Base-by-base conservation (phyloP, 2,113 vertebrate genomes). In the Aplodontia rufa region DNA sequence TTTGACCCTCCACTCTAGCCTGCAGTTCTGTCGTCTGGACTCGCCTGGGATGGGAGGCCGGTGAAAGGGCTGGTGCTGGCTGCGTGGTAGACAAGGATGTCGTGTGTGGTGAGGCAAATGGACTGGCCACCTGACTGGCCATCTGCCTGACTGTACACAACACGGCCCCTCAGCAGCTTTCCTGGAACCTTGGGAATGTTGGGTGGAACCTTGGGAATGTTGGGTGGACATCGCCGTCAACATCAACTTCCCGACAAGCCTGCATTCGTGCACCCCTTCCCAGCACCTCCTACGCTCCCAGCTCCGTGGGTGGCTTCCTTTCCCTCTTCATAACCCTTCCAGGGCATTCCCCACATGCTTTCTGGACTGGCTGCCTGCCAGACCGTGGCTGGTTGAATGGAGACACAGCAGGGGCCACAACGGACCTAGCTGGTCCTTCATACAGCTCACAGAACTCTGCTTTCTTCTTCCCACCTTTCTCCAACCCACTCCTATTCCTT, bases 131-230 rank as follows among this genome's bases (percentile, higher is more conserved):
- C 99, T 99, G 99, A 98, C 99, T 99, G 99, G 99, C 99, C 99
- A 99, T 99, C 99, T 99, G 99, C 99, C 99, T 99, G 99, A 99
- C 99, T 92, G 99, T 99, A 96, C 99, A 99, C 13, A 99, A 99
- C 69, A 99, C 99, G 0, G 99, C 99, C 99, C 99, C 99, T 99
- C 98, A 99, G 99, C n/a, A n/a, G n/a, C n/a, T n/a, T n/a, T n/a
- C n/a, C n/a, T n/a, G n/a, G n/a, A 99, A 99, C 99, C 98, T 99
- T 99, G 98, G 64, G 28, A 35, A 35, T 13, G 5, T 35, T 16
- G 32, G 62, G 12, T 66, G 64, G 14, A 99, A 99, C 99, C 98
- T 99, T 99, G 98, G 64, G 28, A 35, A 35, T 13, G 5, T 35
- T 16, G 32, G 62, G 12, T 66, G 64, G 14, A 66, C 64, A 16